Evolutionary conservation across 2,113 vertebrate genomes (phyloP).

Genomic region (Saguinus imperator): DNA sequence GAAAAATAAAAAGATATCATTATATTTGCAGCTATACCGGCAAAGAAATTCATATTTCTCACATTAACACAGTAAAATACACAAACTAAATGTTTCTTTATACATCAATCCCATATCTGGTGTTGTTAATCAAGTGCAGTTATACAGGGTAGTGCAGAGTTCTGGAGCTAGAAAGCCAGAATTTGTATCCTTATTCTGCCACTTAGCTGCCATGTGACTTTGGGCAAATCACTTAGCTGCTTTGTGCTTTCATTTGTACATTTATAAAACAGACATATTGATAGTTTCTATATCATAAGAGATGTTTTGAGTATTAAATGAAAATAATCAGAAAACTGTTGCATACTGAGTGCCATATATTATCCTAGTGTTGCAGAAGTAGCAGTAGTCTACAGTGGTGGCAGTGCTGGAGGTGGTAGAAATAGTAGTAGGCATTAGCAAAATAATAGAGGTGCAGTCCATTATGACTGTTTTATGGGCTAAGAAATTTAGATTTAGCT

Average conservation of each 20-base stretch:
- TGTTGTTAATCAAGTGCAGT: background rate
- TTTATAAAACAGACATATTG: background rate
- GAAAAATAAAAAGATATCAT: background rate
- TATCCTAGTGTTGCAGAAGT: background rate
- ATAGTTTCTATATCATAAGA: background rate
- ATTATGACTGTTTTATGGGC: background rate
- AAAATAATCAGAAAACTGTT: background rate
- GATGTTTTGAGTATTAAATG: background rate
- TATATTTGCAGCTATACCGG: background rate
- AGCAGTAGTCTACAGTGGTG: accelerated
- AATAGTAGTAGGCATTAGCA: background rate
- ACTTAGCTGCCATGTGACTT: background rate
- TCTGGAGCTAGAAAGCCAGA: background rate
- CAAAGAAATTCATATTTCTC: background rate
- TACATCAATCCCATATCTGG: background rate
- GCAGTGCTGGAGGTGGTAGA: accelerated
- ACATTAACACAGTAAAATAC: background rate
- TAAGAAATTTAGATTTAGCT: background rate
- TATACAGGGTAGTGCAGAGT: background rate
- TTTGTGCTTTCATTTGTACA: too few species aligned
- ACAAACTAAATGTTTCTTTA: background rate
- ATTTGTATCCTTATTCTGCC: background rate
- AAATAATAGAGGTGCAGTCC: background rate
- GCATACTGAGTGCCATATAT: background rate
- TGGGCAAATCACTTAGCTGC: background rate